These are phyloP conservation scores for Thereva nobilitata DNA, from an alignment of 2,888 invertebrate species.

Conservation along the genomic window DNA sequence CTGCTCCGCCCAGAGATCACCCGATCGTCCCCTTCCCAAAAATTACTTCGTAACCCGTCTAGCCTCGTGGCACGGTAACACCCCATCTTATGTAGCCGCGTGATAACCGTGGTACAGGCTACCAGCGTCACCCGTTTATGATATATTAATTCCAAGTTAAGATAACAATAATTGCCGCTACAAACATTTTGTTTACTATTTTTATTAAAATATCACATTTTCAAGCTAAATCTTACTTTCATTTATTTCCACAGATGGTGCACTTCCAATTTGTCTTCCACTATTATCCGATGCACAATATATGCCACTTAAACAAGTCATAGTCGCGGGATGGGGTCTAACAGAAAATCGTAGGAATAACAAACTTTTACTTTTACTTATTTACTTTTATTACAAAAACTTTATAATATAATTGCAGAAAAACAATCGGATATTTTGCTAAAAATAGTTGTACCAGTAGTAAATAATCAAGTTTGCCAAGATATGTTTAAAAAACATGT, in stretches of 20 bases:
- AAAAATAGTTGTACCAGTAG: slow-evolving; percentile 54
- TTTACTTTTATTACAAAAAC: not conserved
- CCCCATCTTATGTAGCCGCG: too few species aligned
- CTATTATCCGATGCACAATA: slow-evolving; percentile 51
- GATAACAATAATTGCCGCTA: too few species aligned
- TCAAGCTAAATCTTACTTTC: not conserved
- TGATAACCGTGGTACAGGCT: too few species aligned
- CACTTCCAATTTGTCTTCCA: slow-evolving; percentile 62
- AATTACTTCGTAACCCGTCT: too few species aligned
- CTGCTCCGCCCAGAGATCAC: too few species aligned
- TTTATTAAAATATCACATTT: too few species aligned
- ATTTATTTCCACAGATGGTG: slow-evolving; percentile 49
- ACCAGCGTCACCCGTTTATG: too few species aligned
- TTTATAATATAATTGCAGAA: slow-evolving; percentile 13
- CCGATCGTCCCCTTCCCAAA: too few species aligned
- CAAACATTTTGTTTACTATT: too few species aligned
- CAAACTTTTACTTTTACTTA: not conserved
- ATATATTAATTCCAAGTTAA: too few species aligned
- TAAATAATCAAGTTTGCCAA: slow-evolving; percentile 52
- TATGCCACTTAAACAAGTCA: slow-evolving; percentile 51
- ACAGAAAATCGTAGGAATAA: slow-evolving; percentile 54
- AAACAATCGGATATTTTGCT: slow-evolving; percentile 44
- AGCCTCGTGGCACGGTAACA: too few species aligned
- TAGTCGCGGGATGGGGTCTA: slow-evolving; percentile 52
- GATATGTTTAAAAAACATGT: slow-evolving; percentile 46